A percentile compares a stretch with the other conserved stretches of the same genome.
Conservation (phyloP, 2,113 vertebrate genomes). For the Danio rerio region GRCz12tu NC_133177.1:24832001-24832500, state of each 20-base stretch:
- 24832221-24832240: conserved; percentile 56
- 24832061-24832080: conserved; percentile 14
- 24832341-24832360: not conserved
- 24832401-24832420: not conserved
- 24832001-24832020: conserved; percentile 17
- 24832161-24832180: conserved; percentile 64
- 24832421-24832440: not conserved
- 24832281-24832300: conserved; percentile 45
- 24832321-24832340: not conserved
- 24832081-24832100: conserved; percentile 19
- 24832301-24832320: conserved; percentile 17
- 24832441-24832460: not conserved
- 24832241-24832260: conserved; percentile 42
- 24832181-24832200: conserved; percentile 68
- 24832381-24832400: not conserved
- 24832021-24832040: not conserved
- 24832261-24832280: conserved; percentile 44
- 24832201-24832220: conserved; percentile 22
- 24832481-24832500: not conserved
- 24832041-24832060: conserved; percentile 26
- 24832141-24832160: conserved; percentile 40
- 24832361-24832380: not conserved
- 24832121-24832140: conserved; percentile 25
- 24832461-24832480: too few relatives aligned
- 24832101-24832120: conserved; percentile 26